Base-by-base conservation (phyloP, 2,888 invertebrate species). In the Sphaerophoria rueppellii region DNA sequence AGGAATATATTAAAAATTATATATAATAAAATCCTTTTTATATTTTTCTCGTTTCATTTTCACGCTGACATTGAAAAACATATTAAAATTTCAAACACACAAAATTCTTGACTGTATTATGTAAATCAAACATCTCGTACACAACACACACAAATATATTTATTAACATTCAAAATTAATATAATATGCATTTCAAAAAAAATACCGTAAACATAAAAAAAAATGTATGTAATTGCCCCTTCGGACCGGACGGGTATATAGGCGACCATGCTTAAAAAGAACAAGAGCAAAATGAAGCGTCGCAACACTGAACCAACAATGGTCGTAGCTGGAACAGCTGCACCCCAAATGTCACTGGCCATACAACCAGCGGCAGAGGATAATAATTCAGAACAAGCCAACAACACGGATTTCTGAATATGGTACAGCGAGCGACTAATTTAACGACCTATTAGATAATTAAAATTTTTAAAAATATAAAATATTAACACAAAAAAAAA, bases 231-330 rank as follows among this genome's bases (percentile, higher is more conserved):
- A 63, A 35, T 37, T 16, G 37, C n/a, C 61, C 43, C 67, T 82
- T 86, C 87, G 89, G 89, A 90, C 89, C 90, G 91, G 90, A 90
- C 90, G 90, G 88, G 67, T 40, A 57, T 35, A 35, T 93, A 99
- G 99, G 99, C 99, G 92, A 99, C 99, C 93, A 99, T 99, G 99
- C 95, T 99, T 94, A 99, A 99, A 96, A 99, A 99, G 95, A 96
- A 96, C 93, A 96, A 96, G 93, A 95, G 95, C 91, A 99, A 99
- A 95, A 98, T 98, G 95, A 98, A 98, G 93, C 95, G 98, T 89
- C 96, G 98, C 92, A 97, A 98, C 93, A 97, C 97, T 89, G 97
- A 97, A 93, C 96, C 96, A 89, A 94, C 94, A 89, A 95, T 95
- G 95, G 92, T 93, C 88, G 92, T 92, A 92, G 92, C 90, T 63